These are phyloP conservation scores for Chunga burmeisteri DNA, from an alignment of 2,113 vertebrate genomes.

Conservation along the genomic window DNA sequence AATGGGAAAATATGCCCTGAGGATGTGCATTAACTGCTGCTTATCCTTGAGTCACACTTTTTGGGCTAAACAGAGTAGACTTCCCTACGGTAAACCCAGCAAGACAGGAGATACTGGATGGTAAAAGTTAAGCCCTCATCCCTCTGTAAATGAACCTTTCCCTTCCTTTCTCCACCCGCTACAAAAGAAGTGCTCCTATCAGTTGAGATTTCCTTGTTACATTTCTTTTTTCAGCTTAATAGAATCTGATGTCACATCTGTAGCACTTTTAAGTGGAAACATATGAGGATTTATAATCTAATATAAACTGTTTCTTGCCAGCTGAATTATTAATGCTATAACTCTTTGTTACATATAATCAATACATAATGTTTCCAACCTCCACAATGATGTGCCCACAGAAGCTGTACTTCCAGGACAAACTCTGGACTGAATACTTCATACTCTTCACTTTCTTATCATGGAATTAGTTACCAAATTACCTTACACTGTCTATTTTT, in stretches of 20 bases:
- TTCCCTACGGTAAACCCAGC: not conserved
- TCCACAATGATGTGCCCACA: not conserved
- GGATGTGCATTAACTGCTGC: not conserved
- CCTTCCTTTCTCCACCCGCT: not conserved
- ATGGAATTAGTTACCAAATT: not conserved
- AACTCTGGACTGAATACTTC: not conserved
- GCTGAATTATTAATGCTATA: constrained; percentile 35
- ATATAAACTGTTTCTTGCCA: not conserved
- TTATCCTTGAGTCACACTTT: not conserved
- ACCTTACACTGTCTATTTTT: not conserved
- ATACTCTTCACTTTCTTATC: not conserved
- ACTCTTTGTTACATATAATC: not conserved
- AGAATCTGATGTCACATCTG: constrained; percentile 24
- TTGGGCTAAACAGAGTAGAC: not conserved
- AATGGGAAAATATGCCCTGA: not conserved
- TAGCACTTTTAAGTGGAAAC: not conserved
- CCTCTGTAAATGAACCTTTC: not conserved
- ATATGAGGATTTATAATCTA: not conserved
- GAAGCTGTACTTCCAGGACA: not conserved
- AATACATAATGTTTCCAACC: not conserved
- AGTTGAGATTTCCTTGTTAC: not conserved
- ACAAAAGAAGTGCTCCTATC: not conserved
- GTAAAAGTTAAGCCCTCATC: not conserved
- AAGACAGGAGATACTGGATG: not conserved
- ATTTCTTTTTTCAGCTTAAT: constrained; percentile 18